Percentiles rank a stretch among this genome's conserved stretches.
Conservation (phyloP, 2,888 invertebrate genomes). For the Taphrorychus bicolor region DNA sequence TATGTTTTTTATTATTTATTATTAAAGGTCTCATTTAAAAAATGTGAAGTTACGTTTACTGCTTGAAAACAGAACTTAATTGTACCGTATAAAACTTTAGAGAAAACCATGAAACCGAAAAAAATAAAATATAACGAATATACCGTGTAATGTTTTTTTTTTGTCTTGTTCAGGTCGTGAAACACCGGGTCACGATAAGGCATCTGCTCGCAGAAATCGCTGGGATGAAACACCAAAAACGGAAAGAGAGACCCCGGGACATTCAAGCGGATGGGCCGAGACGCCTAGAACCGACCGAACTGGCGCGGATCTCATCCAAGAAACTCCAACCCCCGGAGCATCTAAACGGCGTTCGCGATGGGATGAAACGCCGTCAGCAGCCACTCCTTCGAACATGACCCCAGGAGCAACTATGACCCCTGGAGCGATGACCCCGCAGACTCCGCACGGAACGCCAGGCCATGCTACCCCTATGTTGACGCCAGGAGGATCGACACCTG, state of each 20-base stretch:
- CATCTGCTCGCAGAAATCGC: constrained; percentile 86
- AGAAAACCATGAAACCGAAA: no score
- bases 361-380: constrained; percentile 93
- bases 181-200: constrained; percentile 79
- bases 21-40: no score
- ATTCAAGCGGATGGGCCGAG: constrained; percentile 97
- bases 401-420: constrained; percentile 63
- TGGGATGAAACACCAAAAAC: constrained; percentile 99
- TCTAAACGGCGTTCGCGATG: constrained; percentile 94
- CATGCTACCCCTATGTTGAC: constrained; percentile 72
- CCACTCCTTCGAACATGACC: constrained; percentile 68
- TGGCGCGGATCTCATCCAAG: constrained; percentile 67
- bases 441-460: constrained; percentile 72
- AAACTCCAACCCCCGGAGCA: constrained; percentile 90
- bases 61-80: no score
- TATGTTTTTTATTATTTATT: background rate
- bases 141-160: no score
- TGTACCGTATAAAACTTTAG: no score
- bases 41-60: no score
- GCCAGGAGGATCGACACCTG: constrained; percentile 85
- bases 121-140: no score
- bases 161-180: constrained; percentile 80
- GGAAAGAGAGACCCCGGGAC: constrained; percentile 95
- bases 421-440: constrained; percentile 70
- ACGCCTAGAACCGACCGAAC: constrained; percentile 95